A percentile compares a stretch with the other conserved stretches of the same genome.
Conservation (phyloP, 2,888 invertebrate species). For the Volucella inanis region DNA sequence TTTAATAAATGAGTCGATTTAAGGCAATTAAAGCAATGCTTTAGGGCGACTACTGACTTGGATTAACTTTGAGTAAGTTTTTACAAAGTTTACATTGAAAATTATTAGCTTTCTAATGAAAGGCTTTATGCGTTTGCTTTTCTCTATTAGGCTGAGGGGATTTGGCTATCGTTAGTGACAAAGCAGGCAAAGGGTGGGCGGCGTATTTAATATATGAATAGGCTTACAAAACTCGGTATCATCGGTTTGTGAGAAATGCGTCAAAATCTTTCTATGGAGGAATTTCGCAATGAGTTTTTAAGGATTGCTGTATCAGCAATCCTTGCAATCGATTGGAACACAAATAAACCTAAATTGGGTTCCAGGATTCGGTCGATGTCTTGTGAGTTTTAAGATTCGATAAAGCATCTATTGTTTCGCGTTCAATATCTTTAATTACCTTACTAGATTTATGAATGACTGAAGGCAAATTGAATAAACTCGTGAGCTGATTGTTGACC, state of each 20-base stretch:
- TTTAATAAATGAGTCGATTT: neutral
- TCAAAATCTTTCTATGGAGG: slow-evolving; percentile 1
- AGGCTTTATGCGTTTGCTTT: slow-evolving; percentile 13
- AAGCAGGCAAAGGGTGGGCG: neutral
- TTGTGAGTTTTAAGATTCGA: too few species aligned
- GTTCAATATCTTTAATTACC: neutral
- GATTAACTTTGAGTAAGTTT: neutral
- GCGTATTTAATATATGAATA: neutral
- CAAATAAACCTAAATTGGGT: too few species aligned
- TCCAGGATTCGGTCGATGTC: too few species aligned
- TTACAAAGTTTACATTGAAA: slow-evolving; percentile 16
- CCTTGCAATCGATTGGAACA: too few species aligned
- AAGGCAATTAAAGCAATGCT: neutral
- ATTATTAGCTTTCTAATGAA: neutral
- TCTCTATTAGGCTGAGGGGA: neutral
- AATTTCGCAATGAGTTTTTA: neutral
- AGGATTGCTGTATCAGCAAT: neutral
- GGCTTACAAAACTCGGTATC: neutral
- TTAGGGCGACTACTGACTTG: neutral
- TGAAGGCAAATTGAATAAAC: too few species aligned
- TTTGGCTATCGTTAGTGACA: neutral
- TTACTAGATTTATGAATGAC: neutral
- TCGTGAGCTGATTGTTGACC: neutral
- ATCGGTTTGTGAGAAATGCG: neutral
- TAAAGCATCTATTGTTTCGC: too few species aligned